Percentiles rank a stretch among this genome's conserved stretches.
Evolutionary conservation across 1,140 invertebrate genomes (phyloP).

Genomic region (Orius insidiosus): DNA sequence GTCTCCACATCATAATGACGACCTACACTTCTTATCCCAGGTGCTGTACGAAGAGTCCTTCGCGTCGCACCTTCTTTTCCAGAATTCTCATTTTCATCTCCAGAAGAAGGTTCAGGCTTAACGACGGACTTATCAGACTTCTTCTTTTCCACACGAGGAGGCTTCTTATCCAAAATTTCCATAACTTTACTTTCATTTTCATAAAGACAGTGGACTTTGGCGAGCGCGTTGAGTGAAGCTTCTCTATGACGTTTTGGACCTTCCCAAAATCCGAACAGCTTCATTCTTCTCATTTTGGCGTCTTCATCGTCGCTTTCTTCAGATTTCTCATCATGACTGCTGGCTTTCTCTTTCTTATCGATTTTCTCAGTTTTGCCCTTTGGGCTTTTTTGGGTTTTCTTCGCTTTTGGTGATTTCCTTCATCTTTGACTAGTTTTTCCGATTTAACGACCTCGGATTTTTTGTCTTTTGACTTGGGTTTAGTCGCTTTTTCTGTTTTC

Average conservation of each 20-base stretch:
- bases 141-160: constrained; percentile 21
- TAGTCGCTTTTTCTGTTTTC: constrained; percentile 21
- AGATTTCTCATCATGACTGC: constrained; percentile 16
- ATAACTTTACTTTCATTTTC: constrained; percentile 54
- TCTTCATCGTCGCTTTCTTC: constrained; percentile 20
- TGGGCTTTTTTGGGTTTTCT: constrained; percentile 20
- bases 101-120: constrained; percentile 12
- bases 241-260: constrained; percentile 65
- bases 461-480: constrained; percentile 21
- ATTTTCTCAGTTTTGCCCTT: constrained; percentile 18
- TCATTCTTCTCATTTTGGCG: constrained; percentile 27
- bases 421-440: constrained; percentile 13
- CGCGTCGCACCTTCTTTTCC: constrained; percentile 23
- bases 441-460: too few relatives aligned
- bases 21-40: constrained; percentile 53
- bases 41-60: constrained; percentile 47
- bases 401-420: constrained; percentile 18
- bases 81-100: constrained; percentile 18
- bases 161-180: constrained; percentile 16
- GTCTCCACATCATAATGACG: constrained; percentile 66
- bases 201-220: constrained; percentile 82
- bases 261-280: constrained; percentile 38
- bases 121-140: constrained; percentile 1
- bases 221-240: constrained; percentile 72
- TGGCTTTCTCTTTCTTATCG: too few relatives aligned